phyloP scores from a whole-genome alignment of 1,140 invertebrate genomes.

The Stegodyphus mimosarum region DNA sequence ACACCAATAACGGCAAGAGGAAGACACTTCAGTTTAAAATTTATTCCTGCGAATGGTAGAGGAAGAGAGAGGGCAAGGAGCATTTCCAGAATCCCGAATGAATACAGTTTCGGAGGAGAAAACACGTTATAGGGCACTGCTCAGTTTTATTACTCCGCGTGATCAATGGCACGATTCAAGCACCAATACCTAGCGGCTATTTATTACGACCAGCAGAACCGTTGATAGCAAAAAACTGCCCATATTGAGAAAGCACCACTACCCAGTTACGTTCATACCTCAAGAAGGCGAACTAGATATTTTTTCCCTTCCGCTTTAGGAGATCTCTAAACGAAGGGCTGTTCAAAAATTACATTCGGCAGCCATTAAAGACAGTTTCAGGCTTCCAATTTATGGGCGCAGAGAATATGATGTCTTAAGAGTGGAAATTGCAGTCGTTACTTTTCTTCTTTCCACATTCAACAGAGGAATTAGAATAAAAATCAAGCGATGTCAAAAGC shows the following conservation, averaged over 20 bases:
- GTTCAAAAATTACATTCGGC: background rate
- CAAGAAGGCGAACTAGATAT: background rate
- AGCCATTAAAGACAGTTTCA: background rate
- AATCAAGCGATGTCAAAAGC: too few relatives aligned
- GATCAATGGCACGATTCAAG: slow-evolving; percentile 50
- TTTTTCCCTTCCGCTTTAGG: background rate
- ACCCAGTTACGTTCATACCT: background rate
- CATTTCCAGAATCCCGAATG: background rate
- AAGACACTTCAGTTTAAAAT: slow-evolving; percentile 14
- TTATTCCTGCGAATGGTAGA: slow-evolving; percentile 2
- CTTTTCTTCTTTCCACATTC: too few relatives aligned
- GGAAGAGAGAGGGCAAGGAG: background rate
- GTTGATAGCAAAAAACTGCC: slow-evolving; percentile 52
- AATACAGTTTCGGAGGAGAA: slow-evolving; percentile 21
- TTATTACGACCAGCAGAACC: slow-evolving; percentile 19
- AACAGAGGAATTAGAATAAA: too few relatives aligned
- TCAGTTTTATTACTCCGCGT: slow-evolving; percentile 49
- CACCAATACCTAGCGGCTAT: slow-evolving; percentile 49
- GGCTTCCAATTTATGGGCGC: background rate
- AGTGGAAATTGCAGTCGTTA: background rate
- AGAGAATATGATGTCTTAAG: background rate
- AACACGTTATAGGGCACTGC: slow-evolving; percentile 34
- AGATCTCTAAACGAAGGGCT: background rate
- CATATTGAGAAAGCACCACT: background rate
- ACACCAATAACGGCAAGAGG: slow-evolving; percentile 23